Base-by-base conservation (phyloP, 2,113 vertebrate species). In the Nycticorax nycticorax region DNA sequence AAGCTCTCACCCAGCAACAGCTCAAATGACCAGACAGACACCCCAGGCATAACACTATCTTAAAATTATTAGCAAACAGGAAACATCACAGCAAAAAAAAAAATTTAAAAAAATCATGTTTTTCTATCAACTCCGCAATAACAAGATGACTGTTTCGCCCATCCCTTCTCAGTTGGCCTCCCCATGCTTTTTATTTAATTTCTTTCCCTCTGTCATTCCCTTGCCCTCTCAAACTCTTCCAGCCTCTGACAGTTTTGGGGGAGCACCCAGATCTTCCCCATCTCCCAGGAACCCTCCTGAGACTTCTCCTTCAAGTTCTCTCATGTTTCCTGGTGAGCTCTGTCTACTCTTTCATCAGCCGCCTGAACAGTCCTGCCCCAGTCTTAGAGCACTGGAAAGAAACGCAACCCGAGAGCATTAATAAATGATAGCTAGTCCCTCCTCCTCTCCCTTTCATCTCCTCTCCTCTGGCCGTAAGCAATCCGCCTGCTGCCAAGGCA, bases 381-480 rank as follows among this genome's bases (percentile, higher is more conserved):
- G 78, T 26, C 69, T 56, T 60, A 53, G 52, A 85, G 78, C 48
- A 32, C 68, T 86, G 95, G 85, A 85, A 94, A 94, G 85, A 96
- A 97, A 96, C 1, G 4, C 37, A 95, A 85, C 39, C 68, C 1
- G 4, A 35, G 15, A 78, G 63, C 86, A 93, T 95, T 41, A 97
- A 97, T 95, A 97, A 97, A 92, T 76, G 82, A 97, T 95, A 72
- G 56, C 76, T 66, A 68, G 32, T 84, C 24, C 69, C 67, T 94
- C 13, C 27, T 59, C 13, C 27, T 59, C 60, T 84, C 37, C 56
- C 83, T 96, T 75, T 87, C 89, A 92, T 79, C 92, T 88, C 71
- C 71, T 92, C 64, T 90, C 15, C 90, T 60, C 62, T 17, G 26
- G 57, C 62, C 0, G 10, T 50, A 82, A 94, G 84, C 6, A 39